phyloP scores from a whole-genome alignment of 2,113 vertebrate genomes.

The Chascanopsetta lugubris region DNA sequence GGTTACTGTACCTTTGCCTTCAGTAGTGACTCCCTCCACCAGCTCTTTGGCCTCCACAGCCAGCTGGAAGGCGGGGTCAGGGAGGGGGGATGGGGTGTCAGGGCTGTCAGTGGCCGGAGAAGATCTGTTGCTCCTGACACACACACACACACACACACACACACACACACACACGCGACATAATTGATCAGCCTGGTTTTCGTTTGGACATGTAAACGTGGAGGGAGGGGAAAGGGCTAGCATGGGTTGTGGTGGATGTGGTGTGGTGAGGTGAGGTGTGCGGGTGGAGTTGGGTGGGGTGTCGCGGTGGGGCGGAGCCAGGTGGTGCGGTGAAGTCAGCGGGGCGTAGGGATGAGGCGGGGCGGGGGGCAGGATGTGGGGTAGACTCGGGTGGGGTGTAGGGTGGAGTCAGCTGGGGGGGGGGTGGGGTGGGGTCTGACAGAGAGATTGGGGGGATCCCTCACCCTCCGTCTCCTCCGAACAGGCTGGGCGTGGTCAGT shows the following conservation, averaged over 20 bases:
- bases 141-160: not conserved
- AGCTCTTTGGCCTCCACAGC: slow-evolving; percentile 80
- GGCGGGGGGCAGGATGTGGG: no score
- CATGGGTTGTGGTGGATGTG: no score
- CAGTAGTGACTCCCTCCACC: slow-evolving; percentile 67
- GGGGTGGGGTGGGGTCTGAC: not conserved
- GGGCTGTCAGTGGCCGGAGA: slow-evolving; percentile 64
- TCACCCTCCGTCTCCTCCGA: slow-evolving; percentile 82
- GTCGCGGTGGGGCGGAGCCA: no score
- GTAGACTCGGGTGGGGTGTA: no score
- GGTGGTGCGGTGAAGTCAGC: no score
- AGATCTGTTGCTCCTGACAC: slow-evolving; percentile 44
- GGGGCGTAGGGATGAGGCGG: no score
- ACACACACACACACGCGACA: no score
- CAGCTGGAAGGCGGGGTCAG: slow-evolving; percentile 73
- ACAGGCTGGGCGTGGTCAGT: slow-evolving; percentile 78
- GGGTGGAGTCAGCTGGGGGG: no score
- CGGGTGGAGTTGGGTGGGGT: no score
- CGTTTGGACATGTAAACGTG: not conserved
- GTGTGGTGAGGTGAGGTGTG: no score
- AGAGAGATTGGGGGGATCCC: slow-evolving; percentile 16
- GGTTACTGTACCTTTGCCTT: slow-evolving; percentile 72
- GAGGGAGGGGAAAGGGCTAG: no score
- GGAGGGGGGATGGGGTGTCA: slow-evolving; percentile 61
- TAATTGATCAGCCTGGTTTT: no score